A percentile compares a stretch with the other conserved stretches of the same genome.
phyloP scores from a whole-genome alignment of 2,113 vertebrate genomes.

The Anthoscopus minutus region DNA sequence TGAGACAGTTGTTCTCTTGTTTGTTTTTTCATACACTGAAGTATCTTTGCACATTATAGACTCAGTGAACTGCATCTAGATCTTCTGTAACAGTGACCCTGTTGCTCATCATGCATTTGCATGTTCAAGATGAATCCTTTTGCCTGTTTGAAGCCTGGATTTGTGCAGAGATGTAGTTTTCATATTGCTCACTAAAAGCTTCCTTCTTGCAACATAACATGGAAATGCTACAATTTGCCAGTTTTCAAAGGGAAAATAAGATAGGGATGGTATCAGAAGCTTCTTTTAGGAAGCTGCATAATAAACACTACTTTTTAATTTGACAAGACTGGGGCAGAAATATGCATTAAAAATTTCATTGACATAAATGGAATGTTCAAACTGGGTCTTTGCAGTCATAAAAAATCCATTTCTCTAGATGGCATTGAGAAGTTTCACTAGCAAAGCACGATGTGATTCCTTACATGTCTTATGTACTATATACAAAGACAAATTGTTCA shows the following conservation, averaged over 20 bases:
- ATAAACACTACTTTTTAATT: background rate
- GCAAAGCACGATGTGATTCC: background rate
- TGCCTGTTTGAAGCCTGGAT: background rate
- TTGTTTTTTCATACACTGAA: background rate
- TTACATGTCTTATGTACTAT: background rate
- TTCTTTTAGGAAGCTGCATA: background rate
- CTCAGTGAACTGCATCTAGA: background rate
- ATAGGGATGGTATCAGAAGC: background rate
- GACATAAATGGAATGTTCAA: background rate
- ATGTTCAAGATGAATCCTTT: background rate
- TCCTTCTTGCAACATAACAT: background rate
- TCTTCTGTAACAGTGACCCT: background rate
- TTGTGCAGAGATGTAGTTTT: background rate
- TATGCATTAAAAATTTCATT: background rate
- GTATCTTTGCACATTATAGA: background rate
- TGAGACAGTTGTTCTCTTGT: fast-evolving
- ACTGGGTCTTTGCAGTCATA: background rate
- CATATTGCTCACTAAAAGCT: background rate
- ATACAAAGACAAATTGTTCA: background rate
- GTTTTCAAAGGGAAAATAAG: background rate
- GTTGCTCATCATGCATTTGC: background rate
- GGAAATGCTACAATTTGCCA: background rate
- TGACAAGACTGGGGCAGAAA: background rate
- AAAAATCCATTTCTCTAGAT: background rate
- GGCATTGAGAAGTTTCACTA: background rate